Percentiles rank a stretch among this genome's conserved stretches.
phyloP scores from a whole-genome alignment of 2,113 vertebrate species.

The Brachypodius melanocephalos region DNA sequence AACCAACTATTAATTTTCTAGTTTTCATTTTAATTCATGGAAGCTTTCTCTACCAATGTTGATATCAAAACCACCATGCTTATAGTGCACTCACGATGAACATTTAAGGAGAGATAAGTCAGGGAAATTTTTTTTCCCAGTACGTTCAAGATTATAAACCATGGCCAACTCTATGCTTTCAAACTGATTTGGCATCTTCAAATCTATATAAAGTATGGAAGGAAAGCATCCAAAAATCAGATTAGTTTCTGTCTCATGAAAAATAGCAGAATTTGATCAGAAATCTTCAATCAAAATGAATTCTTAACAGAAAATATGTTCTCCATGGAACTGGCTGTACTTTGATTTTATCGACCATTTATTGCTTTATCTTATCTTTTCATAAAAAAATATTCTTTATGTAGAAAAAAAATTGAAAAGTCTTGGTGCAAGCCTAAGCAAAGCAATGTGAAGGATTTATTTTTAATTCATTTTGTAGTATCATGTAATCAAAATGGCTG shows the following conservation, averaged over 20 bases:
- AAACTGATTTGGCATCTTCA: not conserved
- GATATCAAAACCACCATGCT: not conserved
- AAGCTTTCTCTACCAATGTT: not conserved
- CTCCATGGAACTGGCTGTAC: not conserved
- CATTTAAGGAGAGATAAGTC: not conserved
- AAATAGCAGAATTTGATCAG: not conserved
- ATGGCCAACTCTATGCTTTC: not conserved
- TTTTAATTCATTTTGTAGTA: not conserved
- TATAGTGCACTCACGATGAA: not conserved
- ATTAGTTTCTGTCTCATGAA: not conserved
- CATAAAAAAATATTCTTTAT: not conserved
- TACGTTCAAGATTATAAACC: not conserved
- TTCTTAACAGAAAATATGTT: not conserved
- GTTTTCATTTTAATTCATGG: not conserved
- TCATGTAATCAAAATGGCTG: fast-evolving
- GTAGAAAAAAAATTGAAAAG: not conserved
- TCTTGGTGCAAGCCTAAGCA: not conserved
- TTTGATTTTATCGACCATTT: not conserved
- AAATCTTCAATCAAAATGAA: not conserved
- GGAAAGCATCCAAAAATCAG: not conserved
- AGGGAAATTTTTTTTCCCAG: not conserved
- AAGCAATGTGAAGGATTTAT: not conserved
- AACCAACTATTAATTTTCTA: not conserved
- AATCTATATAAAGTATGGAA: not conserved
- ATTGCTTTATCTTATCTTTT: not conserved